Base-by-base conservation (phyloP, 2,888 invertebrate genomes). In the Lucinisca nassula region DNA sequence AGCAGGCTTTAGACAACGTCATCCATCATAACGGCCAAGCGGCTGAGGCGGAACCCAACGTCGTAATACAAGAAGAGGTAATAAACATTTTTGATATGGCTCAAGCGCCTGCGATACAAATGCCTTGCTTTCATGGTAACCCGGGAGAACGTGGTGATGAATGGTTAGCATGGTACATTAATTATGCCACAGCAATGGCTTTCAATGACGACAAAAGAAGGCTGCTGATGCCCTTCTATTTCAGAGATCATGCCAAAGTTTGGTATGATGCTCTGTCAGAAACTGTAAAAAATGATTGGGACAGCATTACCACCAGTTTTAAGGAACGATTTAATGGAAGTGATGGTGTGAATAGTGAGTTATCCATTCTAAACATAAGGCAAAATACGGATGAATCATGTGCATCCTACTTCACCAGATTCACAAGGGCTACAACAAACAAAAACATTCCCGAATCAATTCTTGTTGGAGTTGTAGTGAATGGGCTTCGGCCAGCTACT, bases 251-350 rank as follows among this genome's bases (percentile, higher is more conserved):
- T 75, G 84, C 84, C 24, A 10, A 30, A 0, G 49, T 35, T 21
- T 84, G 79, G 79, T 84, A 73, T 32, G 58, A 61, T 14, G 21
- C 73, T 6, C n/a, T 79, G 8, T 10, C 38, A 32, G 24, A 37
- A n/a, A 35, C 76, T 3, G 30, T 35, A 10, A 82, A 67, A 24
- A 14, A 40, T 0, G 21, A 45, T n/a, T n/a, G n/a, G 14, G 77
- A 67, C 27, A 12, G 10, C 1, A 3, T 82, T 12, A 70, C 30
- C 1, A 35, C 0, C 0, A 10, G 21, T 1, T 32, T 82, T 3
- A 73, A 81, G 61, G 32, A 37, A 24, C 3, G 80, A 40, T 81
- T 81, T 27, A 79, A 72, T 79, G 79, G 79, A 0, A 58, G 30
- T 14, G 79, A 79, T 70, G 79, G 79, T 1, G n/a, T 79, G 0